Base-by-base conservation (phyloP, 2,888 invertebrate genomes). In the Peribatodes rhomboidaria region DNA sequence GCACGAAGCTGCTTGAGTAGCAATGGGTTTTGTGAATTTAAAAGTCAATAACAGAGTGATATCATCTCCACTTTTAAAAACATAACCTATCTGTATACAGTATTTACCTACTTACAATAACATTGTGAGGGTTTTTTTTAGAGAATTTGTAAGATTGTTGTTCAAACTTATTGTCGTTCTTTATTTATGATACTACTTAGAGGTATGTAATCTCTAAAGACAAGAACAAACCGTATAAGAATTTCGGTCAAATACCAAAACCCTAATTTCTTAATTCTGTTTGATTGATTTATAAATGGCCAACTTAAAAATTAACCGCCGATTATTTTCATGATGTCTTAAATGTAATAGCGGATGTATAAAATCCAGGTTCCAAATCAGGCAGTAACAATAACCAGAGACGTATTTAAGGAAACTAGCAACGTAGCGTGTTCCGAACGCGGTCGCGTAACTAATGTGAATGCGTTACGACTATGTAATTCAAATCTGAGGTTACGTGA, bases 381-480 rank as follows among this genome's bases (percentile, higher is more conserved):
- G 16, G 16, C 33, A 49, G 37, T 18, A 58, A 63, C 46, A 56
- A 56, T 50, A 22, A 47, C 50, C 33, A 44, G 22, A 44, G 52
- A 31, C 35, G 2, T 58, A 42, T 53, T 46, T 50, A 59, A 50
- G 31, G 44, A 56, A 61, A 49, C 56, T 52, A n/a, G 52, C 41
- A 54, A 61, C 59, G 61, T 70, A 70, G 70, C 73, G 72, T 73
- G 71, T 65, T 54, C 50, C 50, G 68, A 69, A 67, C 67, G 65
- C 75, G 75, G 74, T 77, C 76, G 76, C 80, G 81, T 82, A 83
- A 83, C 81, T 70, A 80, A 78, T 78, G 68, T 72, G 70, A 76
- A 85, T 84, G 81, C 78, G 80, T 72, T 74, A 69, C 72, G 86
- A 85, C 84, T 87, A 57, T 73, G 70, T 80, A 80, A 84, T 83